Evolutionary conservation across 2,797 vertebrate species (phyloP).

Genomic region (Smutsia temminckii): DNA sequence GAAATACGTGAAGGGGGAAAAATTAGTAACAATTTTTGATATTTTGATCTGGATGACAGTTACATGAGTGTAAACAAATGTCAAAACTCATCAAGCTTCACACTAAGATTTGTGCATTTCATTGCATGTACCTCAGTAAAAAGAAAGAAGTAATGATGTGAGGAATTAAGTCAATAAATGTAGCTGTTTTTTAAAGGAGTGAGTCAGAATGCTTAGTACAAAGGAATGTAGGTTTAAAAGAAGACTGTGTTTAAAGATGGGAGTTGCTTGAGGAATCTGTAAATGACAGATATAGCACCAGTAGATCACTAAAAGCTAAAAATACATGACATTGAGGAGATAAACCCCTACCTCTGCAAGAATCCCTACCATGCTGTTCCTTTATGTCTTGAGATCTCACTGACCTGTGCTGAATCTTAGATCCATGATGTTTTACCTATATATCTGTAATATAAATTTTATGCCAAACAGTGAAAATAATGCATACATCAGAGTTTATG

Average conservation of each 20-base stretch:
- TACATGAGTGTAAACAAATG: too few species aligned
- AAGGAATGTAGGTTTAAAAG: neutral
- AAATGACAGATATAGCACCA: neutral
- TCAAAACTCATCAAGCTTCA: too few species aligned
- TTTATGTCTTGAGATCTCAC: neutral
- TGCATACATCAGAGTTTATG: neutral
- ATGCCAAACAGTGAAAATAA: neutral
- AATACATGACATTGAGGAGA: neutral
- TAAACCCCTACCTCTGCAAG: neutral
- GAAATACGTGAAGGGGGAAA: too few species aligned
- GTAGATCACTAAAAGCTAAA: neutral
- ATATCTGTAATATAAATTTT: neutral
- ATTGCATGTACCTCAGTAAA: too few species aligned
- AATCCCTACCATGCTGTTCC: neutral
- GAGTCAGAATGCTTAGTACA: neutral
- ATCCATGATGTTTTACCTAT: neutral
- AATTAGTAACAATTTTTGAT: too few species aligned
- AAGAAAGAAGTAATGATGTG: neutral
- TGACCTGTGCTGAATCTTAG: neutral
- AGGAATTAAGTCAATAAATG: neutral
- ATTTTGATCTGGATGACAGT: too few species aligned
- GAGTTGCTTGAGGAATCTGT: neutral
- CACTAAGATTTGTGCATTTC: too few species aligned
- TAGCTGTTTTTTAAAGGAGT: neutral
- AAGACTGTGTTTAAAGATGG: neutral